Percentiles rank a stretch among this genome's conserved stretches.
These are phyloP conservation scores for Phaenicophaeus curvirostris DNA, from an alignment of 2,797 vertebrate species.

Conservation along the genomic window DNA sequence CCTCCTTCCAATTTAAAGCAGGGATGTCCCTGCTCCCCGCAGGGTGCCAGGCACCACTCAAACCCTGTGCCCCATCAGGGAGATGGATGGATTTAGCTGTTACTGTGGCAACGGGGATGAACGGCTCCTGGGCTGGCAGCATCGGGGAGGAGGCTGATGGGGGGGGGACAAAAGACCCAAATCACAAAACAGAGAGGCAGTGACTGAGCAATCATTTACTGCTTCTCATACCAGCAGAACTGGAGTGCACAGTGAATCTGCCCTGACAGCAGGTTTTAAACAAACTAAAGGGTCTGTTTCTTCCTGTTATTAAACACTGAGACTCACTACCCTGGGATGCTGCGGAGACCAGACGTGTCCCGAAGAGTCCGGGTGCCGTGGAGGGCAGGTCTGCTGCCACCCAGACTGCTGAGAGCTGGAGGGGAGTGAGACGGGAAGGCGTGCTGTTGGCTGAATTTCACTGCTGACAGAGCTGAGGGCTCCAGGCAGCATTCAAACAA, in stretches of 20 bases:
- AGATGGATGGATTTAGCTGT: background rate
- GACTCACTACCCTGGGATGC: fast-evolving
- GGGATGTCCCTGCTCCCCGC: fast-evolving
- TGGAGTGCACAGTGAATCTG: background rate
- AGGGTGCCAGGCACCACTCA: fast-evolving
- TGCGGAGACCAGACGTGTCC: fast-evolving
- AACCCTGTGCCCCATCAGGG: fast-evolving
- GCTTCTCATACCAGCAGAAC: background rate
- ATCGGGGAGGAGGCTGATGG: background rate
- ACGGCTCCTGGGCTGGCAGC: background rate
- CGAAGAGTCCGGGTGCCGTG: background rate
- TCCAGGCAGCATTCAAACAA: background rate
- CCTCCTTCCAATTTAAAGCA: no score
- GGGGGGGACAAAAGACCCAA: background rate
- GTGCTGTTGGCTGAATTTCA: background rate
- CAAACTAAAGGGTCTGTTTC: background rate
- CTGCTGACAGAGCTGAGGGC: background rate
- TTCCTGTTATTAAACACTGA: fast-evolving
- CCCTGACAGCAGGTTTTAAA: background rate
- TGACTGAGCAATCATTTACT: background rate
- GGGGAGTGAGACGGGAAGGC: background rate
- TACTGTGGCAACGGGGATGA: background rate
- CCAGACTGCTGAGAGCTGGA: background rate
- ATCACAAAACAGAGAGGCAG: background rate
- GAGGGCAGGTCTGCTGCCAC: background rate